Base-by-base conservation (phyloP, 2,888 invertebrate species). In the Troilus luridus region DNA sequence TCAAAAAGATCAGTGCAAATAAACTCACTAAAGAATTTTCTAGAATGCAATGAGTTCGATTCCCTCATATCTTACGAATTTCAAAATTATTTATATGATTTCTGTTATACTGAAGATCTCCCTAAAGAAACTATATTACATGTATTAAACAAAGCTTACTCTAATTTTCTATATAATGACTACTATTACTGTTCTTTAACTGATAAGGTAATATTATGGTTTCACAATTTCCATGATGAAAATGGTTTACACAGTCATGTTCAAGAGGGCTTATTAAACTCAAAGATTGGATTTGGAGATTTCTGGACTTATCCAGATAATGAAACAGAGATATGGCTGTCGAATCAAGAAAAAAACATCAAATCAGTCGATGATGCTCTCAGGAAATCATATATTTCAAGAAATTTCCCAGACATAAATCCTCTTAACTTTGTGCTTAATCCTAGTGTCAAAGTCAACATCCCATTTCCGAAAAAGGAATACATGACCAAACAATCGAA, bases 251-350 rank as follows among this genome's bases (percentile, higher is more conserved):
- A 24, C 59, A 88, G 19, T 88, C 54, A 19, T 8, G 9, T 56
- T 24, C 27, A 64, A 21, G 88, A 88, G 17, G 91, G 91, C 5
- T 9, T 41, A 21, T 88, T 91, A 9, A 21, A 27, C 24, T 12
- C 88, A 21, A 27, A 21, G 17, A 62, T 91, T n/a, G 91, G 91
- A 58, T 91, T 91, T 67, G 88, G 88, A 27, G 91, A 91, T 72
- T 91, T 62, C 59, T 91, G 9, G 14, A 64, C 27, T n/a, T 24
- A 85, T 62, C 24, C 27, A 54, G 59, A 54, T 56, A 11, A 24
- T 24, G 58, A 85, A 88, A 59, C 27, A 85, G 27, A 10, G 11
- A n/a, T 62, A 62, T 90, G 85, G 88, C 54, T 88, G 1, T 56
- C 27, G 27, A 88, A 41, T 41, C 58, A 85, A 21, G 1, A 67